phyloP scores from a whole-genome alignment of 2,888 invertebrate genomes.

The Orchestes rusci region DNA sequence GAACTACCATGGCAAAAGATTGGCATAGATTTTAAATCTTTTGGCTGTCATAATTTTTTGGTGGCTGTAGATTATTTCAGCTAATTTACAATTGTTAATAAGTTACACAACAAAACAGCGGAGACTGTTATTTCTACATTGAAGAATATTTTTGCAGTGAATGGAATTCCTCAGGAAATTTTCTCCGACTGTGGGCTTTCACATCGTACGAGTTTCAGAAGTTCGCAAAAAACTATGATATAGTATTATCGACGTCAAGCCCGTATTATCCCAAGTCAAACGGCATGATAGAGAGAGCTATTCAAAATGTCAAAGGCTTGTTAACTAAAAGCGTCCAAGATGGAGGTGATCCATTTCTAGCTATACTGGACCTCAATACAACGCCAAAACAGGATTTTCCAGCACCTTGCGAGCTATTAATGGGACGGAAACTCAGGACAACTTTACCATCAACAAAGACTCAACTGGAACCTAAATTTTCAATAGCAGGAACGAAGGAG shows the following conservation, averaged over 20 bases:
- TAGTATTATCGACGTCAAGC: conserved; percentile 25
- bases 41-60: conserved; percentile 23
- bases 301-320: conserved; percentile 27
- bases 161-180: conserved; percentile 20
- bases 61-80: conserved; percentile 29
- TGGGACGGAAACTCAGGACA: conserved; percentile 29
- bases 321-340: conserved; percentile 21
- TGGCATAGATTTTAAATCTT: conserved; percentile 18
- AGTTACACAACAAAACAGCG: too few species aligned
- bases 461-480: conserved; percentile 18
- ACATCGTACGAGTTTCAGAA: too few species aligned
- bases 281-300: conserved; percentile 27
- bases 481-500: conserved; percentile 4
- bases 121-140: too few species aligned
- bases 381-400: conserved; percentile 28
- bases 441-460: conserved; percentile 17
- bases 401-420: conserved; percentile 12
- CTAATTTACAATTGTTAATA: too few species aligned
- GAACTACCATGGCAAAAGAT: conserved; percentile 26
- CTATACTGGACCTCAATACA: conserved; percentile 24
- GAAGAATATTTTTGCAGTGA: too few species aligned
- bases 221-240: too few species aligned
- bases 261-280: conserved; percentile 24
- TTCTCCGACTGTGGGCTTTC: conserved; percentile 25
- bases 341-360: conserved; percentile 25